These are phyloP conservation scores for Musca domestica DNA, from an alignment of 1,140 invertebrate species.

Conservation along the genomic window DNA sequence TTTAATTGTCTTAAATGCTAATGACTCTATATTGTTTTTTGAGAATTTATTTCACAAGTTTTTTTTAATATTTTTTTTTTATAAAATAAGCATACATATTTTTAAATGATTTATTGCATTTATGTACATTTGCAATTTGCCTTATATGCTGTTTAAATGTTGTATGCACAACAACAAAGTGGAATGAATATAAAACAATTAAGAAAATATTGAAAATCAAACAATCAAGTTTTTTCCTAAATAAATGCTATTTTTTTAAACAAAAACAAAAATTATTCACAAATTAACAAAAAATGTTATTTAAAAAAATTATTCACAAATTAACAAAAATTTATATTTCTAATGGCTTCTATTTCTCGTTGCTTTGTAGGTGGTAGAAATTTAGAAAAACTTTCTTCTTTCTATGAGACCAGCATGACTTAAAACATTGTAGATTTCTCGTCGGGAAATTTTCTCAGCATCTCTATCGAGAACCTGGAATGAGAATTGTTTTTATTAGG, in stretches of 20 bases:
- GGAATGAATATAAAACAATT: too few relatives aligned
- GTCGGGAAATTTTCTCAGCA: conserved; percentile 59
- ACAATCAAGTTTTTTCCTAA: not conserved
- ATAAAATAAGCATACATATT: not conserved
- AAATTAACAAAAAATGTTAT: too few relatives aligned
- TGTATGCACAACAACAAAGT: too few relatives aligned
- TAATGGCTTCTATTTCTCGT: not conserved
- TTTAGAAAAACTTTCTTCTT: conserved; percentile 35
- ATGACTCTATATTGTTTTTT: not conserved
- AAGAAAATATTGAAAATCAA: not conserved
- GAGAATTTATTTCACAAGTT: not conserved
- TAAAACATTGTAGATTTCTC: conserved; percentile 61
- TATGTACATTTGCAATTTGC: too few relatives aligned
- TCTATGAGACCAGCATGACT: conserved; percentile 61
- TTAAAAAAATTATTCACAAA: not conserved
- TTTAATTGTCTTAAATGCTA: conserved; percentile 10
- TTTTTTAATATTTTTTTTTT: not conserved
- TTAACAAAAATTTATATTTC: not conserved
- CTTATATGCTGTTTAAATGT: too few relatives aligned
- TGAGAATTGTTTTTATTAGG: too few relatives aligned
- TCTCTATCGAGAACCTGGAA: conserved; percentile 58
- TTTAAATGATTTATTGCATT: too few relatives aligned
- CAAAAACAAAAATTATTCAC: too few relatives aligned
- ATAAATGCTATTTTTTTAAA: conserved; percentile 18
- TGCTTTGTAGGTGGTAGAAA: not conserved